Percentiles rank a stretch among this genome's conserved stretches.
Evolutionary conservation across 1,140 invertebrate genomes (phyloP).

Genomic region (Lysiphlebus fabarum): DNA sequence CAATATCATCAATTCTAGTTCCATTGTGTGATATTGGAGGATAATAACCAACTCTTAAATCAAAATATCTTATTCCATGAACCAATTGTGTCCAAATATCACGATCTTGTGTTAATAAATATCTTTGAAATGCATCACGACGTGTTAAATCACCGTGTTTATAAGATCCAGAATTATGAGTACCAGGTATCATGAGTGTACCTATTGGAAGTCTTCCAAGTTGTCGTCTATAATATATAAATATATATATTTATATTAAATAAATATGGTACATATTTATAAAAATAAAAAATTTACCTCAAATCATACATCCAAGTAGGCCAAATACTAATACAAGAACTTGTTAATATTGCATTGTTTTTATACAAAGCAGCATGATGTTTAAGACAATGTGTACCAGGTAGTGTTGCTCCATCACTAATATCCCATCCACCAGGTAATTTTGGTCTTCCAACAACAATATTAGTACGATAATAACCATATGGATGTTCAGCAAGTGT

Average conservation of each 20-base stretch:
- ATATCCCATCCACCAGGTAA: conserved; percentile 57
- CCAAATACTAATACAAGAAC: conserved; percentile 62
- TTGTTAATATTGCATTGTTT: conserved; percentile 51
- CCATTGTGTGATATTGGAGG: conserved; percentile 36
- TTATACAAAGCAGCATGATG: conserved; percentile 59
- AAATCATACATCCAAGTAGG: conserved; percentile 67
- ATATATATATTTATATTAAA: too few relatives aligned
- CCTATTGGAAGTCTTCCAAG: conserved; percentile 58
- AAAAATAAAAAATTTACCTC: conserved; percentile 46
- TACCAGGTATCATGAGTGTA: conserved; percentile 65
- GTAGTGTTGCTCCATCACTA: conserved; percentile 34
- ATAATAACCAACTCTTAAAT: conserved; percentile 68
- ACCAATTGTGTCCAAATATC: conserved; percentile 76
- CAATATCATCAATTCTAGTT: conserved; percentile 28
- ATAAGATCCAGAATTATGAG: conserved; percentile 68
- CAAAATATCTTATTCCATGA: conserved; percentile 77
- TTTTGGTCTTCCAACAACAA: conserved; percentile 51
- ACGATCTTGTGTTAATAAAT: conserved; percentile 67
- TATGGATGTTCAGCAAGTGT: conserved; percentile 38
- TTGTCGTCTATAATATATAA: conserved; percentile 41
- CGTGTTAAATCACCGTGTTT: conserved; percentile 46
- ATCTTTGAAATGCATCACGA: conserved; percentile 52
- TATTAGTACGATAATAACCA: conserved; percentile 51
- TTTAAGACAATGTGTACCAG: conserved; percentile 53
- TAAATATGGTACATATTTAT: too few relatives aligned